These are phyloP conservation scores for Sylvia borin DNA, from an alignment of 2,797 vertebrate species.

Conservation along the genomic window DNA sequence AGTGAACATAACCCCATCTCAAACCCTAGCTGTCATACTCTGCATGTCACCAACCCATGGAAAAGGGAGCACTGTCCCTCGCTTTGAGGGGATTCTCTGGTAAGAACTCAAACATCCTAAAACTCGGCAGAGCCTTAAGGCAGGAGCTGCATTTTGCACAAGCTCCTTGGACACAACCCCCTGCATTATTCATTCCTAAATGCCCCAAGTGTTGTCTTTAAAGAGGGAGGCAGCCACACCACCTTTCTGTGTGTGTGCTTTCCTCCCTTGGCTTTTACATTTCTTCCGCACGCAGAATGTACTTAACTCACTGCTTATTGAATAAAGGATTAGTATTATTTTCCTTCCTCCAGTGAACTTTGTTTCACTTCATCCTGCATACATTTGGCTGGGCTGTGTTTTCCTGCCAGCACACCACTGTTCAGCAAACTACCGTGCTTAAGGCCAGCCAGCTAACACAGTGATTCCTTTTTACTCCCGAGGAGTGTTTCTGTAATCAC, in stretches of 20 bases:
- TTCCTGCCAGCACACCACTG: conserved; percentile 72
- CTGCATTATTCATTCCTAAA: conserved; percentile 18
- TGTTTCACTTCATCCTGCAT: conserved; percentile 74
- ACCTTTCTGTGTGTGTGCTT: conserved; percentile 63
- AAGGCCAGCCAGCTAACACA: conserved; percentile 67
- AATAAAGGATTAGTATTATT: conserved; percentile 80
- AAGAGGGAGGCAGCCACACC: conserved; percentile 6
- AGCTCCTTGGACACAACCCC: not conserved
- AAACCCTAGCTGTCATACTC: not conserved
- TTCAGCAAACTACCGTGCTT: conserved; percentile 67
- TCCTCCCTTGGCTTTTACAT: conserved; percentile 60
- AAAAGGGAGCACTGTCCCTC: not conserved
- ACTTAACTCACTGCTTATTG: conserved; percentile 72
- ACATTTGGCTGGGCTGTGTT: conserved; percentile 71
- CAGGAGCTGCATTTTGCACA: not conserved
- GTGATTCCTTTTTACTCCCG: conserved; percentile 64
- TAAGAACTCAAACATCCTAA: conserved; percentile 7
- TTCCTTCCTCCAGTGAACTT: conserved; percentile 78
- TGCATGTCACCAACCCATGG: not conserved
- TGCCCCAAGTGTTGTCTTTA: conserved; percentile 39
- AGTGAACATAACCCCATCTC: not conserved
- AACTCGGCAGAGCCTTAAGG: not conserved
- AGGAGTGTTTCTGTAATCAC: conserved; percentile 65
- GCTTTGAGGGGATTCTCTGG: not conserved
- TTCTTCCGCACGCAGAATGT: conserved; percentile 54